Conservation (phyloP, 1,140 invertebrate species). For the Drosophila pruinosa region DNA sequence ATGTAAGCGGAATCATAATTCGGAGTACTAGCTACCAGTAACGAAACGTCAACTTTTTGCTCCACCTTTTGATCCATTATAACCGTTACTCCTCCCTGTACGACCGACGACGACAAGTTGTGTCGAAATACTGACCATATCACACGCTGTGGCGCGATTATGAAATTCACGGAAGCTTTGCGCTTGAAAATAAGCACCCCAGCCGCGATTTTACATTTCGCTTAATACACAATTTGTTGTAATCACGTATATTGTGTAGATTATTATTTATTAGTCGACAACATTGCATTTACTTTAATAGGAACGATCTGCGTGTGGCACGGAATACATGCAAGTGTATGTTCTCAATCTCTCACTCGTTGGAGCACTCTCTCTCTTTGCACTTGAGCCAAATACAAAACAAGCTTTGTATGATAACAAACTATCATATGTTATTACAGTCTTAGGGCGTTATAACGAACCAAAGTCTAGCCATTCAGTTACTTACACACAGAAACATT, state of each 20-base stretch:
- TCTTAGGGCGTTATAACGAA: not conserved
- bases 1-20: slow-evolving; percentile 37
- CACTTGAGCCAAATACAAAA: not conserved
- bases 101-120: slow-evolving; percentile 23
- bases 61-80: slow-evolving; percentile 20
- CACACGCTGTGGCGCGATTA: not conserved
- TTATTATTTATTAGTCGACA: not conserved
- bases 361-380: not conserved
- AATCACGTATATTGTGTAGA: slow-evolving; percentile 4
- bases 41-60: slow-evolving; percentile 1
- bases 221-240: slow-evolving; percentile 11
- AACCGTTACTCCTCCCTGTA: not conserved
- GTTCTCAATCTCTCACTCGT: not conserved
- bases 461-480: too few relatives aligned
- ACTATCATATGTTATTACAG: slow-evolving; percentile 2
- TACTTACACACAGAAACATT: too few relatives aligned
- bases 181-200: not conserved
- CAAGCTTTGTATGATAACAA: not conserved
- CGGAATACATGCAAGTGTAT: too few relatives aligned
- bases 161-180: slow-evolving; percentile 4
- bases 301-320: not conserved
- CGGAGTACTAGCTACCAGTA: not conserved
- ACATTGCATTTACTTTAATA: not conserved
- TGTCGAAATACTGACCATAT: slow-evolving; percentile 33
- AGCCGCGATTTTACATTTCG: not conserved